Evolutionary conservation across 1,140 invertebrate genomes (phyloP).

Genomic region (Drosophila azteca): DNA sequence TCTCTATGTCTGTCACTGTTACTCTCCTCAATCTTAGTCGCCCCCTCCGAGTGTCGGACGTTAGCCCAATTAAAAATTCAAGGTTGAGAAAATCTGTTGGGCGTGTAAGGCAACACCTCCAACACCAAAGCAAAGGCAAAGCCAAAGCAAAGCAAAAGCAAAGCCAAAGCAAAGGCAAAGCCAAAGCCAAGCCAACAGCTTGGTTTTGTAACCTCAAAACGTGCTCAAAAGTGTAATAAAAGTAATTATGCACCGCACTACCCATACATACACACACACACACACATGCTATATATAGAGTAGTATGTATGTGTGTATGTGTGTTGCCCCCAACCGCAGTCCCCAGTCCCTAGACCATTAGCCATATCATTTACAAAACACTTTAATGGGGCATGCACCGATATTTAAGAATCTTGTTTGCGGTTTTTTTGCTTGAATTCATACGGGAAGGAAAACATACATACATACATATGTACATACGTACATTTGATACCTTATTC

Average conservation of each 20-base stretch:
- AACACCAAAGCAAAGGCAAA: neutral
- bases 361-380: slow-evolving; percentile 58
- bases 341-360: slow-evolving; percentile 20
- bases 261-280: neutral
- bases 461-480: neutral
- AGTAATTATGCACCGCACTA: slow-evolving; percentile 58
- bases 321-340: too few species aligned
- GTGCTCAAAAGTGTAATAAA: slow-evolving; percentile 69
- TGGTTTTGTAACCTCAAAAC: slow-evolving; percentile 68
- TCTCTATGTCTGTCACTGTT: neutral
- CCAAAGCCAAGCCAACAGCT: slow-evolving; percentile 6
- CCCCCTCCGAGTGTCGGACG: slow-evolving; percentile 35
- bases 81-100: slow-evolving; percentile 73
- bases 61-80: slow-evolving; percentile 76
- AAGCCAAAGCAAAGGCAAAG: neutral
- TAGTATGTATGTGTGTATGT: neutral
- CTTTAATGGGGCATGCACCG: slow-evolving; percentile 54
- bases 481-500: slow-evolving; percentile 32
- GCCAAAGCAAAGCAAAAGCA: neutral
- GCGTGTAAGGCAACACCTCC: slow-evolving; percentile 48
- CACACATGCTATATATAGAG: too few species aligned
- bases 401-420: slow-evolving; percentile 44
- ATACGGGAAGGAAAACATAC: slow-evolving; percentile 6
- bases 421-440: slow-evolving; percentile 36
- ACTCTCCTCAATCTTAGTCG: slow-evolving; percentile 9